Evolutionary conservation across 1,140 invertebrate genomes (phyloP).

Genomic region (Onthophagus taurus): DNA sequence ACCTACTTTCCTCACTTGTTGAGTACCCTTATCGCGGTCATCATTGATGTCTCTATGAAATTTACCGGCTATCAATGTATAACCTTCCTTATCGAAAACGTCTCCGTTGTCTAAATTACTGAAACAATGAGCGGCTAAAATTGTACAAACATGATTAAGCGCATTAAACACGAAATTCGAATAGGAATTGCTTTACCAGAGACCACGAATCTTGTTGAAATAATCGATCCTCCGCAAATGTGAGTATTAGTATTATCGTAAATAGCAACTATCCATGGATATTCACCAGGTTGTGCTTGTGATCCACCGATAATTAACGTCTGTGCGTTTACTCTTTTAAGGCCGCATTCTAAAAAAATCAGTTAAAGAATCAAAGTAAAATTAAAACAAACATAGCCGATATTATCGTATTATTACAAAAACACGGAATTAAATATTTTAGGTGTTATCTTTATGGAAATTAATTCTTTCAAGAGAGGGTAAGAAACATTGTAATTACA

Average conservation of each 20-base stretch:
- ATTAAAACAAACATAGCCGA: too few species aligned
- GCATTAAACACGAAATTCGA: background rate
- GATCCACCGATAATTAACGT: constrained; percentile 20
- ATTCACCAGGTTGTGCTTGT: constrained; percentile 32
- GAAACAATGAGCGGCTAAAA: constrained; percentile 15
- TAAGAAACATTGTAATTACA: too few species aligned
- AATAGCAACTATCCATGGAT: constrained; percentile 47
- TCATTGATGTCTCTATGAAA: constrained; percentile 1
- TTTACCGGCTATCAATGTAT: background rate
- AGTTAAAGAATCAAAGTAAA: too few species aligned
- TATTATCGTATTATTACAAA: too few species aligned
- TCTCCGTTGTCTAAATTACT: background rate
- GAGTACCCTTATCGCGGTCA: background rate
- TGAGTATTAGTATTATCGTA: constrained; percentile 31
- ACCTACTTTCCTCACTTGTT: background rate
- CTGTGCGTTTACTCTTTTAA: background rate
- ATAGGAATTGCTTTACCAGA: constrained; percentile 7
- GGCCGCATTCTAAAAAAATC: constrained; percentile 8
- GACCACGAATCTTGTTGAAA: background rate
- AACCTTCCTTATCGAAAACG: background rate
- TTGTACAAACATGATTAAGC: background rate
- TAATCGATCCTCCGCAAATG: constrained; percentile 10
- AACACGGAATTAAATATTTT: too few species aligned
- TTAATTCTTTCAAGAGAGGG: too few species aligned
- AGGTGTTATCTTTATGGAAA: too few species aligned